A percentile compares a stretch with the other conserved stretches of the same genome.
Conservation (phyloP, 2,797 vertebrate genomes). For the Ctenopoma kingsleyae region DNA sequence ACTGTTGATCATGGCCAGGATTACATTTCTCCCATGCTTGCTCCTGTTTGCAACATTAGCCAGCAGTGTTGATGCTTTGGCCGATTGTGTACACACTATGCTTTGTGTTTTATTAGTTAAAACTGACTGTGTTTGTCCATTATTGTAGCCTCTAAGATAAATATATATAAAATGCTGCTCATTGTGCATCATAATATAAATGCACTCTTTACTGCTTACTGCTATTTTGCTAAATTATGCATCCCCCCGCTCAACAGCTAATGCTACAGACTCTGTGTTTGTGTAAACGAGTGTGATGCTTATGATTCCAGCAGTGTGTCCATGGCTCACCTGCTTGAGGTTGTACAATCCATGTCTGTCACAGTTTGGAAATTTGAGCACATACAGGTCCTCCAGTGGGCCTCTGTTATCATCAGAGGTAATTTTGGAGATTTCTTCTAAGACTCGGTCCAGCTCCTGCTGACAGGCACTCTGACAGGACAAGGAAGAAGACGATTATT, state of each 20-base stretch:
- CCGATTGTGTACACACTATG: too few species aligned
- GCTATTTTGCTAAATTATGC: too few species aligned
- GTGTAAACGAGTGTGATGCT: not conserved
- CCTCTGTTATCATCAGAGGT: conserved; percentile 92
- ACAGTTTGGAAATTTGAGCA: conserved; percentile 95
- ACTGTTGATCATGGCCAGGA: too few species aligned
- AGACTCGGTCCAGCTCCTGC: conserved; percentile 91
- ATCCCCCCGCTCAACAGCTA: not conserved
- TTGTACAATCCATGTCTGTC: conserved; percentile 94
- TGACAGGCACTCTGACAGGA: conserved; percentile 89
- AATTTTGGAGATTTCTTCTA: conserved; percentile 94
- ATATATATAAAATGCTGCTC: too few species aligned
- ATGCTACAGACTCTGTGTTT: not conserved
- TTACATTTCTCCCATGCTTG: too few species aligned
- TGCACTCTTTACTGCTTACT: too few species aligned
- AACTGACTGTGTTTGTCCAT: not conserved
- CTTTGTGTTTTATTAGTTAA: not conserved
- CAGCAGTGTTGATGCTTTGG: too few species aligned
- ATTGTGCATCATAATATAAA: too few species aligned
- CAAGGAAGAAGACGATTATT: not conserved
- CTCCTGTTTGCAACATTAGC: too few species aligned
- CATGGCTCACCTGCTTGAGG: conserved; percentile 90
- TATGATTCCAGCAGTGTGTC: not conserved
- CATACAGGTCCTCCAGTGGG: conserved; percentile 92
- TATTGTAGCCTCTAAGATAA: too few species aligned